Conservation (phyloP, 2,113 vertebrate genomes). For the Tauraco erythrolophus region DNA sequence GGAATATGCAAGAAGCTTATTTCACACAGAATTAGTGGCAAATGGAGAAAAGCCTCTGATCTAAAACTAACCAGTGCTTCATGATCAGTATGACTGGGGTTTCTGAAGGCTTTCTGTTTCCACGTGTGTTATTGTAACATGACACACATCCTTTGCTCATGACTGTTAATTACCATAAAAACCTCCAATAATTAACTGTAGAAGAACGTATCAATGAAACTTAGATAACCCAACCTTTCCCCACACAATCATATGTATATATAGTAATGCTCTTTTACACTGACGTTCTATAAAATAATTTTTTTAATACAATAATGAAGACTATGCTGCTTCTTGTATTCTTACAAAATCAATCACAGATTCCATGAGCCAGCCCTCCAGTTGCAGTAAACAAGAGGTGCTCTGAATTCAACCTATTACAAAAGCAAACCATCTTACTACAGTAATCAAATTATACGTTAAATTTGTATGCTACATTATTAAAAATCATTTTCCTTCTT, state of each 20-base stretch:
- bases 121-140: neutral
- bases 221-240: neutral
- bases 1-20: neutral
- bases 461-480: neutral
- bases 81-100: neutral
- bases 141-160: neutral
- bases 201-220: neutral
- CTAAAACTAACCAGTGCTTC: neutral
- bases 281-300: neutral
- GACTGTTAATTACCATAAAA: slow-evolving; percentile 43
- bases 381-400: slow-evolving; percentile 12
- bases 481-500: neutral
- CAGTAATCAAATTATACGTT: neutral
- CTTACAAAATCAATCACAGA: neutral
- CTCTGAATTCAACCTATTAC: neutral
- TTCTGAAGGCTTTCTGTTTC: neutral
- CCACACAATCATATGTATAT: neutral
- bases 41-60: neutral
- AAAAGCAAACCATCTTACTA: slow-evolving; percentile 25
- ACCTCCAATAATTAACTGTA: slow-evolving; percentile 28
- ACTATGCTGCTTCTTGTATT: neutral
- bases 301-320: neutral
- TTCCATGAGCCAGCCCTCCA: neutral
- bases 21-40: neutral
- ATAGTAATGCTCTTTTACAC: neutral